These are phyloP conservation scores for Euwallacea similis DNA, from an alignment of 1,140 invertebrate species.

Conservation along the genomic window DNA sequence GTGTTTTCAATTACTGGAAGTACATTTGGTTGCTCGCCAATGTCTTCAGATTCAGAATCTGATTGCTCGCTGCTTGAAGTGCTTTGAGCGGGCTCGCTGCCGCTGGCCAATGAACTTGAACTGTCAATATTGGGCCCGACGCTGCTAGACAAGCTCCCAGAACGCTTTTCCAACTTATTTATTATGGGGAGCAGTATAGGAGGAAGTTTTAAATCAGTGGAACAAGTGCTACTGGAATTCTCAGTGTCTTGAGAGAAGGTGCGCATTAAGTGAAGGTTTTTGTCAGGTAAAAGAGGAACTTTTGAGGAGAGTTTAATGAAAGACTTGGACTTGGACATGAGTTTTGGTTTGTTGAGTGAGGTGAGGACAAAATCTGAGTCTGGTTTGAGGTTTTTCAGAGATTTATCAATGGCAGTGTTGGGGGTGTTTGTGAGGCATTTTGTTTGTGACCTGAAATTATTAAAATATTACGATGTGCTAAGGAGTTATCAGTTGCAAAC, in stretches of 20 bases:
- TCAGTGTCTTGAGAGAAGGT: conserved; percentile 62
- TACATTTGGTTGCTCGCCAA: neutral
- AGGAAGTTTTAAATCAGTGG: conserved; percentile 59
- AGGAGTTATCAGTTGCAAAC: conserved; percentile 6
- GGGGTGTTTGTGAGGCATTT: conserved; percentile 54
- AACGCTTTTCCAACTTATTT: conserved; percentile 48
- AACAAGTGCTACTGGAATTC: conserved; percentile 55
- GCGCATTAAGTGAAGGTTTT: conserved; percentile 46
- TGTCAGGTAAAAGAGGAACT: conserved; percentile 45
- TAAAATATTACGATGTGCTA: neutral
- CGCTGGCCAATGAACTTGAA: conserved; percentile 59
- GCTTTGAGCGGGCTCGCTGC: conserved; percentile 39
- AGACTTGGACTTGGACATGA: conserved; percentile 26
- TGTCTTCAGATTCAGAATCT: conserved; percentile 33
- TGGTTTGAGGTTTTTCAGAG: conserved; percentile 46
- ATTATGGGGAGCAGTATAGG: conserved; percentile 69
- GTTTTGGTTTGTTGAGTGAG: conserved; percentile 35
- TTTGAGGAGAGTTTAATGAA: conserved; percentile 38
- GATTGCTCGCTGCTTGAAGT: conserved; percentile 34
- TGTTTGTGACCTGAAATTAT: conserved; percentile 59
- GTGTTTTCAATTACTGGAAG: neutral
- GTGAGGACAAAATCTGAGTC: conserved; percentile 51
- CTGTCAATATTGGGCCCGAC: conserved; percentile 68
- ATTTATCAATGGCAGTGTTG: conserved; percentile 39
- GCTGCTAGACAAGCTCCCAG: conserved; percentile 64